Evolutionary conservation across 1,140 invertebrate species (phyloP).

Genomic region (Zophobas atratus): DNA sequence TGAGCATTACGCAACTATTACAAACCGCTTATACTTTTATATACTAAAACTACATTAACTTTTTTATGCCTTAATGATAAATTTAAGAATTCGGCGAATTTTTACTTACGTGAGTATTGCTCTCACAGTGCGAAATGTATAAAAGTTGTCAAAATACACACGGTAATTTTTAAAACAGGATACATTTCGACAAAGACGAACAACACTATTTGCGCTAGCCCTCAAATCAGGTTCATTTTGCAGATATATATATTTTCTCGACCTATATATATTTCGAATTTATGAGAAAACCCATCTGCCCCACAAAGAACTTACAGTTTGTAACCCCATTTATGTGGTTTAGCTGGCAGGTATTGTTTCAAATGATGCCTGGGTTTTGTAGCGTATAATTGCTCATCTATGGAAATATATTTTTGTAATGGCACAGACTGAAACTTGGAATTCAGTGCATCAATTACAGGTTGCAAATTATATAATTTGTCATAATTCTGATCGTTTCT

Average conservation of each 20-base stretch:
- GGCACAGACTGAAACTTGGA: conserved; percentile 42
- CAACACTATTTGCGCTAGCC: background rate
- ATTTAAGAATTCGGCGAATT: too few relatives aligned
- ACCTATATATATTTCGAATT: conserved; percentile 53
- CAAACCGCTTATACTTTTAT: too few relatives aligned
- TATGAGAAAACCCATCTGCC: conserved; percentile 52
- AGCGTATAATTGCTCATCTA: conserved; percentile 58
- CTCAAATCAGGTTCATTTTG: background rate
- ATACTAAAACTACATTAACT: too few relatives aligned
- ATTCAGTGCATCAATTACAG: conserved; percentile 64
- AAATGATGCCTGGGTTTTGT: conserved; percentile 50
- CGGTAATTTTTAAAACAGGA: background rate
- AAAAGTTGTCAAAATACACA: background rate
- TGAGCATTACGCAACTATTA: too few relatives aligned
- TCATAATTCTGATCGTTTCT: conserved; percentile 58
- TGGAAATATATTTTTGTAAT: conserved; percentile 47
- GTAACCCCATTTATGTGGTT: conserved; percentile 67
- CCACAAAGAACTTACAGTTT: conserved; percentile 60
- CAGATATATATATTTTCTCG: conserved; percentile 10
- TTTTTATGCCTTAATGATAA: too few relatives aligned
- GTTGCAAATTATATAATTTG: conserved; percentile 64
- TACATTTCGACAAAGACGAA: background rate
- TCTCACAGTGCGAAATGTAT: background rate
- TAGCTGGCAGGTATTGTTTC: conserved; percentile 60
- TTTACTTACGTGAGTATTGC: too few relatives aligned